Evolutionary conservation across 2,888 invertebrate genomes (phyloP), one percentile per base, ranked within the genome.

Genomic region (Erebia epiphron): DNA sequence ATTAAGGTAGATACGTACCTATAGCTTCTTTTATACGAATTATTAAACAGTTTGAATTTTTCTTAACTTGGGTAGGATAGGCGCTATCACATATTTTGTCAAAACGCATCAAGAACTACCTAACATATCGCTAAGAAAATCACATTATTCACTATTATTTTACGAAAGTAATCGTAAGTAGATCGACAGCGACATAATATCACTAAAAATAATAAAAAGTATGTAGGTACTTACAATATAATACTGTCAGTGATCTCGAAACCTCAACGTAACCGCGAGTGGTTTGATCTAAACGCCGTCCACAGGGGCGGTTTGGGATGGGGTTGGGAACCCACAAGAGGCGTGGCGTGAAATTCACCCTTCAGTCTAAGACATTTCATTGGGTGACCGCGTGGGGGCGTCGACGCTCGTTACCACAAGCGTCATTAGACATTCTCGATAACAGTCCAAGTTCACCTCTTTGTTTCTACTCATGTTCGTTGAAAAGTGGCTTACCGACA

Each of bases 361-460:
- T 35, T 79, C 66, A 54, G 26, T 77, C 72, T 67, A 65, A 71
- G 57, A 60, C 60, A 67, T 75, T 74, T 75, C 75, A 87, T 87
- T 87, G 88, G 89, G 72, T 74, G 77, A 72, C 72, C 65, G 63
- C 70, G 77, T 71, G 76, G 83, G 85, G 87, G 87, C 83, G 78
- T 74, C 64, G 66, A 14, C 56, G 13, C 76, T 72, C 49, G 69
- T 71, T 26, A 69, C 69, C 69, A 54, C 56, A 67, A 72, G 63
- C 73, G 73, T 82, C 76, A 80, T 83, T 80, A 85, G 77, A 54
- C 64, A 70, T 70, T 66, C 70, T 66, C 61, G 54, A 70, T 66
- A 66, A 70, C 70, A 66, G 54, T 13, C 26, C n/a, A 67, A 58
- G 18, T 67, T 56, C 58, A 41, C 52, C 54, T 52, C 67, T 64